Conservation (phyloP, 2,888 invertebrate genomes). For the Napeogenes inachia region DNA sequence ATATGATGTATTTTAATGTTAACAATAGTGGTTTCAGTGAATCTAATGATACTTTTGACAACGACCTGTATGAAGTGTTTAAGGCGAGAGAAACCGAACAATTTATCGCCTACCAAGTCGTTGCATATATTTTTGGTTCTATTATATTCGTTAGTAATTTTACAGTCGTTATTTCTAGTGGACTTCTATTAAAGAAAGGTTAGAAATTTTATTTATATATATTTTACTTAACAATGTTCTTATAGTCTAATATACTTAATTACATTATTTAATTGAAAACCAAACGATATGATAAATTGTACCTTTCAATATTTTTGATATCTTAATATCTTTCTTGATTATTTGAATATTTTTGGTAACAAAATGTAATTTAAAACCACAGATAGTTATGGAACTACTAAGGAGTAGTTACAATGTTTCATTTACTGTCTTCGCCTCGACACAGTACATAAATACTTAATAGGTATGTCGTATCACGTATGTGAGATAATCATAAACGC, state of each 20-base stretch:
- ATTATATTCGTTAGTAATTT: constrained; percentile 78
- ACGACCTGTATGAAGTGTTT: constrained; percentile 57
- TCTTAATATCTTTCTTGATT: no score
- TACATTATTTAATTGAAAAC: neutral
- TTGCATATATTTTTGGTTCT: constrained; percentile 75
- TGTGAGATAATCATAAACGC: neutral
- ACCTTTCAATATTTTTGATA: no score
- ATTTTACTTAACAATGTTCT: neutral
- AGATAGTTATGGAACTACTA: no score
- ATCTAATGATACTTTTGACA: constrained; percentile 31
- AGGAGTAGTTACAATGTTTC: no score
- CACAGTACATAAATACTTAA: constrained; percentile 1
- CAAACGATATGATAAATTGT: no score
- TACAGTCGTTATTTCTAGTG: constrained; percentile 81
- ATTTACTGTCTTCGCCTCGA: no score
- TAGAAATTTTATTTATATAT: constrained; percentile 22
- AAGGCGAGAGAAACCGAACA: constrained; percentile 56
- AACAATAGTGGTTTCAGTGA: constrained; percentile 12
- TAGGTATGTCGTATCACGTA: neutral
- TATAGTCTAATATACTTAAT: neutral
- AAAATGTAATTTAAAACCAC: no score
- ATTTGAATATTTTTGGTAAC: no score
- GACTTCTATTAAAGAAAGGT: constrained; percentile 80
- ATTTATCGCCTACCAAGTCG: constrained; percentile 68
- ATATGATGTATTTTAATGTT: constrained; percentile 3